Evolutionary conservation across 1,140 invertebrate species (phyloP).

Genomic region (Pseudoatta argentina): DNA sequence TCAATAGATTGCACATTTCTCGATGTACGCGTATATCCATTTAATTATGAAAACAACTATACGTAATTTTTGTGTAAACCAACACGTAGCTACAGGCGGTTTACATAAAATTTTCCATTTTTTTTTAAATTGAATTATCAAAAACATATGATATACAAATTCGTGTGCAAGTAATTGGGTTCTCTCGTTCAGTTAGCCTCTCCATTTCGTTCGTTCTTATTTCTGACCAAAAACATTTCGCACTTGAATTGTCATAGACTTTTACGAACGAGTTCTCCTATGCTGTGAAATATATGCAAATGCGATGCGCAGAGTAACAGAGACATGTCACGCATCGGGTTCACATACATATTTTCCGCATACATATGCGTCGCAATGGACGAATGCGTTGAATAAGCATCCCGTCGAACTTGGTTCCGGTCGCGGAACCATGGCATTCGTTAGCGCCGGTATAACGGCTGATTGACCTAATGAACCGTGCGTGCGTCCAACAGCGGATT

Average conservation of each 20-base stretch:
- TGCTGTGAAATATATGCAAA: slow-evolving; percentile 41
- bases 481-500: slow-evolving; percentile 41
- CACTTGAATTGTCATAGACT: slow-evolving; percentile 20
- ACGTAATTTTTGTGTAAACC: slow-evolving; percentile 21
- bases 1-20: slow-evolving; percentile 11
- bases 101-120: background rate
- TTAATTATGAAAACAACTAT: slow-evolving; percentile 35
- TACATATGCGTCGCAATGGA: slow-evolving; percentile 29
- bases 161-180: slow-evolving; percentile 3
- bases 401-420: slow-evolving; percentile 44
- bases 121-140: background rate
- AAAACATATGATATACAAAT: slow-evolving; percentile 18
- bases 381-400: slow-evolving; percentile 38
- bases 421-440: slow-evolving; percentile 47
- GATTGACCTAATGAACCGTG: slow-evolving; percentile 64
- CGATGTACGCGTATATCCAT: background rate
- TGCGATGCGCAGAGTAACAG: background rate
- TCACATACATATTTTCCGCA: slow-evolving; percentile 50
- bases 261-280: background rate
- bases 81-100: background rate
- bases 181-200: background rate
- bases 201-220: background rate
- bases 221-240: slow-evolving; percentile 9
- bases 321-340: slow-evolving; percentile 1
- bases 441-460: slow-evolving; percentile 53